A percentile compares a stretch with the other conserved stretches of the same genome.
These are phyloP conservation scores for Hirtodrosophila duncani DNA, from an alignment of 2,888 invertebrate genomes.

Conservation along the genomic window DNA sequence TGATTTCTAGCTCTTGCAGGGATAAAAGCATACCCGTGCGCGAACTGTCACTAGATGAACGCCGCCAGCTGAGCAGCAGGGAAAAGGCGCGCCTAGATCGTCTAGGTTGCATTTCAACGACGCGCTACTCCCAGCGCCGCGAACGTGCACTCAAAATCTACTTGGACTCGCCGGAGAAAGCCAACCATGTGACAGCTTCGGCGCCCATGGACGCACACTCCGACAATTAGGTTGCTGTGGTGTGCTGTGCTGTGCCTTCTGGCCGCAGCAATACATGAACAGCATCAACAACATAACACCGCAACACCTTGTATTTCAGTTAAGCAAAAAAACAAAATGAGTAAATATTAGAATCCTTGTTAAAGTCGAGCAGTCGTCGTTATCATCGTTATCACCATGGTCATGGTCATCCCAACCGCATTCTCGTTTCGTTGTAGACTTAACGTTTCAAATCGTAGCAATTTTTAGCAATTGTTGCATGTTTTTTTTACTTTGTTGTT, in stretches of 20 bases:
- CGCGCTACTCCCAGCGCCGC: constrained; percentile 82
- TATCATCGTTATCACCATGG: too few species aligned
- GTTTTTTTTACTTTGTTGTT: constrained; percentile 4
- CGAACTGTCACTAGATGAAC: constrained; percentile 82
- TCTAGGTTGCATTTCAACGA: constrained; percentile 75
- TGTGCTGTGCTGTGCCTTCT: neutral
- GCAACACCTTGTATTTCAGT: constrained; percentile 24
- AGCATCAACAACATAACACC: constrained; percentile 6
- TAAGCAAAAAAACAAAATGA: constrained; percentile 9
- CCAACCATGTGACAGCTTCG: constrained; percentile 57
- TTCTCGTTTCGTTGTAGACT: too few species aligned
- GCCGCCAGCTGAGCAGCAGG: constrained; percentile 81
- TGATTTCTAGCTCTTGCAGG: constrained; percentile 75
- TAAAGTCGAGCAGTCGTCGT: neutral
- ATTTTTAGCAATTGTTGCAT: neutral
- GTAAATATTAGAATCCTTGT: constrained; percentile 16
- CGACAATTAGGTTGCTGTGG: constrained; percentile 42
- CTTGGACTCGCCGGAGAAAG: constrained; percentile 79
- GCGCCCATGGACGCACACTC: constrained; percentile 54
- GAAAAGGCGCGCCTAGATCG: constrained; percentile 81
- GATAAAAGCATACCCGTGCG: constrained; percentile 82
- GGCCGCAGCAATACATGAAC: neutral
- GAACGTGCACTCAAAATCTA: constrained; percentile 87
- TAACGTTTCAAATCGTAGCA: constrained; percentile 9
- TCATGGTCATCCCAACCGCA: too few species aligned